A percentile compares a stretch with the other conserved stretches of the same genome.
phyloP scores from a whole-genome alignment of 2,888 invertebrate genomes.

The Lysandra coridon region DNA sequence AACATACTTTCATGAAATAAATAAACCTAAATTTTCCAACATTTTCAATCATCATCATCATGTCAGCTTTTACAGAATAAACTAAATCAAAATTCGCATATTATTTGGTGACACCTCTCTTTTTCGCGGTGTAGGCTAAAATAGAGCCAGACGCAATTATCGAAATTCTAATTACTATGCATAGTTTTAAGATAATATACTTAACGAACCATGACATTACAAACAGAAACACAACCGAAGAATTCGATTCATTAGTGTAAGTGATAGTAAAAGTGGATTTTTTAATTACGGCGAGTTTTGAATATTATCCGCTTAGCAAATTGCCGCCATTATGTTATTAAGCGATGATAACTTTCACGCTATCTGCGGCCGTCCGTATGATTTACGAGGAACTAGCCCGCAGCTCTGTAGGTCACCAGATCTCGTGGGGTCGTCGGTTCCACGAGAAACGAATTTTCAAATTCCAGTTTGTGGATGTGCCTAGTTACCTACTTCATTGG shows the following conservation, averaged over 20 bases:
- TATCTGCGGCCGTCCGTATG: background rate
- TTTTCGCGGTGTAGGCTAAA: no score
- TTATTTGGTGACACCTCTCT: no score
- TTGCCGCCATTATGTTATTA: background rate
- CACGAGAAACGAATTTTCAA: background rate
- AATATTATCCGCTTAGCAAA: conserved; percentile 14
- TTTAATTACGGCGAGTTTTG: background rate
- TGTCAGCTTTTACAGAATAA: no score
- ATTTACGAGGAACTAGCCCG: background rate
- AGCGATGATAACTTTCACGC: conserved; percentile 1
- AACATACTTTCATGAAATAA: no score
- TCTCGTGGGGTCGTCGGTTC: background rate
- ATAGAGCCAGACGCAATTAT: no score
- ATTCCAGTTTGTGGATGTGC: background rate
- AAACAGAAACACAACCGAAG: background rate
- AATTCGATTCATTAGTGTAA: conserved; percentile 2
- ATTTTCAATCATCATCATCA: no score
- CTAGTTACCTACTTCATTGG: background rate
- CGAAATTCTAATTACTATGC: no score
- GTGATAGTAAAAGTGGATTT: background rate
- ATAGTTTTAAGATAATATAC: background rate
- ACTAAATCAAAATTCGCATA: no score
- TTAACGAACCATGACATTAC: background rate
- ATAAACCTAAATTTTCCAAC: no score
- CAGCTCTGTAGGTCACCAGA: background rate